Conservation (phyloP, 2,113 vertebrate species). For the Syngnathus floridae region DNA sequence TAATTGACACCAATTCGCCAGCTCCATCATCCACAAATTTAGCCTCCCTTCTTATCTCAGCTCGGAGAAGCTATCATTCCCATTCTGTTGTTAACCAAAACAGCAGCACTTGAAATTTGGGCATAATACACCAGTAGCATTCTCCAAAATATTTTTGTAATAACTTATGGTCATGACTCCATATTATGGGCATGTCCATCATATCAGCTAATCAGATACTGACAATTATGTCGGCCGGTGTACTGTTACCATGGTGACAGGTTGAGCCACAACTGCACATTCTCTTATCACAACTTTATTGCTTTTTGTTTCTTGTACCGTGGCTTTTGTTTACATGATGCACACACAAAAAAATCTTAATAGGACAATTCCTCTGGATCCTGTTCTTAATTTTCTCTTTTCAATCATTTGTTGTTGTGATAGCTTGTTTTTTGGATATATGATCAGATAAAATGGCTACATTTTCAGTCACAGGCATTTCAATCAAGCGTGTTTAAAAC, state of each 20-base stretch:
- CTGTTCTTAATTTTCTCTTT: constrained; percentile 7
- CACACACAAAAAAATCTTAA: constrained; percentile 1
- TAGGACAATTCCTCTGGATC: constrained; percentile 2
- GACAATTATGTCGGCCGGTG: constrained; percentile 9
- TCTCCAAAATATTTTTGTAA: background rate
- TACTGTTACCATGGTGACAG: background rate
- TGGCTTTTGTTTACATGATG: background rate
- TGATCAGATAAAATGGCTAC: background rate
- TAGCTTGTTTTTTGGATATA: background rate
- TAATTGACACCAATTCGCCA: background rate
- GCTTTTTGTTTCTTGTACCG: background rate
- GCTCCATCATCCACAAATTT: background rate
- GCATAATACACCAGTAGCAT: background rate
- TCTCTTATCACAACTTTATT: constrained; percentile 7
- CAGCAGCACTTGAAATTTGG: too few species aligned
- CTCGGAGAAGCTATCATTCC: background rate
- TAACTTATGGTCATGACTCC: background rate
- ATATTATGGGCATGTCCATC: background rate
- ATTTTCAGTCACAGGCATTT: background rate
- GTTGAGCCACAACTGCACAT: constrained; percentile 3
- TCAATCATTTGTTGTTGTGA: background rate
- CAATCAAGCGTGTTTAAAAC: background rate
- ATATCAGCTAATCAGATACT: background rate
- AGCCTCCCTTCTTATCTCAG: background rate
- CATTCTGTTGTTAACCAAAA: too few species aligned